Evolutionary conservation across 2,888 invertebrate genomes (phyloP).

Genomic region (Buathra laborator): DNA sequence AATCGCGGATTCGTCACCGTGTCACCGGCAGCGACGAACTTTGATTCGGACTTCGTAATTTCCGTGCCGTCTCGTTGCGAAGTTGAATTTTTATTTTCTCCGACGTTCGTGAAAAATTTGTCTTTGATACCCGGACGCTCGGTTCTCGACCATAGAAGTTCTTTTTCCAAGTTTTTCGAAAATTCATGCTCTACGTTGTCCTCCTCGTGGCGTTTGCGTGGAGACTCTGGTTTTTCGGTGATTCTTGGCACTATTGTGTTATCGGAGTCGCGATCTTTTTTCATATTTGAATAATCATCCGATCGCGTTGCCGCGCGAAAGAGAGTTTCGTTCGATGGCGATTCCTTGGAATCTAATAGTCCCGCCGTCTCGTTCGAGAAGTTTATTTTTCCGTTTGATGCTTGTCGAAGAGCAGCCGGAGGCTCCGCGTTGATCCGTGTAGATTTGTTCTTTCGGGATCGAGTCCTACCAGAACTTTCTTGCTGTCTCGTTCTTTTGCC

Average conservation of each 20-base stretch:
- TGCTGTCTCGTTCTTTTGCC: conserved; percentile 67
- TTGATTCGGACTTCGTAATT: not conserved
- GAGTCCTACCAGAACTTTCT: conserved; percentile 22
- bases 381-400: conserved; percentile 9
- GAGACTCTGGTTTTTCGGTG: conserved; percentile 51
- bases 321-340: conserved; percentile 34
- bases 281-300: conserved; percentile 25
- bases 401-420: conserved; percentile 41
- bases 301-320: not conserved
- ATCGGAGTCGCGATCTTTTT: conserved; percentile 57
- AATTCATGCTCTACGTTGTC: conserved; percentile 79
- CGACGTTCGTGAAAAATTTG: not conserved
- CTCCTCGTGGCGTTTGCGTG: conserved; percentile 60
- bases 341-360: conserved; percentile 36
- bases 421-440: conserved; percentile 17
- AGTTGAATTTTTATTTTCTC: conserved; percentile 3
- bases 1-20: conserved; percentile 66
- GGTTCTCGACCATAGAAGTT: conserved; percentile 75
- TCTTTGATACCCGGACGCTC: conserved; percentile 26
- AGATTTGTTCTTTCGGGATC: conserved; percentile 55
- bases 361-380: conserved; percentile 1
- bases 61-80: not conserved
- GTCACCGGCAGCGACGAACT: not conserved
- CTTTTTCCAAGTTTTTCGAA: conserved; percentile 79
- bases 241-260: conserved; percentile 58